These are phyloP conservation scores for Heliangelus exortis DNA, from an alignment of 2,797 vertebrate species.

Conservation along the genomic window DNA sequence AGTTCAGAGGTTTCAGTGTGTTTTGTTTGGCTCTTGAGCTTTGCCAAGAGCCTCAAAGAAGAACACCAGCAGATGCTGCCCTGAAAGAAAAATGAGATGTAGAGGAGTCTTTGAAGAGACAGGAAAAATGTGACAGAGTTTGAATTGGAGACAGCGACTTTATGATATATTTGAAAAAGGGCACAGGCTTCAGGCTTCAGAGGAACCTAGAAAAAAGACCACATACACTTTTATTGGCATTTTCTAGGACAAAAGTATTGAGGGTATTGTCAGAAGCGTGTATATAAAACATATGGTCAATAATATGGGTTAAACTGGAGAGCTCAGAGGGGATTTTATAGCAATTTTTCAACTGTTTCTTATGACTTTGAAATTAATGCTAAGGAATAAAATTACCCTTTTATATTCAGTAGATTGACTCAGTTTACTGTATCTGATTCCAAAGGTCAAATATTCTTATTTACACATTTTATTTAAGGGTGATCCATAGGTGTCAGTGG, in stretches of 20 bases:
- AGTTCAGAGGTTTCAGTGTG: neutral
- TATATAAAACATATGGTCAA: neutral
- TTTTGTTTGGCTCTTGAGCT: slow-evolving; percentile 8
- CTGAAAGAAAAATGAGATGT: neutral
- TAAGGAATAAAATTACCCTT: neutral
- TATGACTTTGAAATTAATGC: neutral
- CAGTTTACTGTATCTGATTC: neutral
- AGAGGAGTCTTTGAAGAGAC: neutral
- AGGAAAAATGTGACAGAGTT: neutral
- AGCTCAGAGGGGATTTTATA: neutral
- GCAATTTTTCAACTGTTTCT: neutral
- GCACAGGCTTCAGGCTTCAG: neutral
- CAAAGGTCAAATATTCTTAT: neutral
- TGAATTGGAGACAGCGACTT: neutral
- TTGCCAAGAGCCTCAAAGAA: neutral
- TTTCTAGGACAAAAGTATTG: neutral
- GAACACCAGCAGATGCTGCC: neutral
- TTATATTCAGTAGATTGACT: neutral
- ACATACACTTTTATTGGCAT: fast-evolving
- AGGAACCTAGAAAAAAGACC: neutral
- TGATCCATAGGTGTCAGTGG: neutral
- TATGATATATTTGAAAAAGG: neutral
- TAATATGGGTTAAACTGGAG: neutral
- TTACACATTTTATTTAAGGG: neutral
- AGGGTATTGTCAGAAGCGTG: neutral